Conservation (phyloP, 2,113 vertebrate species). For the Rousettus leschenaultii region DNA sequence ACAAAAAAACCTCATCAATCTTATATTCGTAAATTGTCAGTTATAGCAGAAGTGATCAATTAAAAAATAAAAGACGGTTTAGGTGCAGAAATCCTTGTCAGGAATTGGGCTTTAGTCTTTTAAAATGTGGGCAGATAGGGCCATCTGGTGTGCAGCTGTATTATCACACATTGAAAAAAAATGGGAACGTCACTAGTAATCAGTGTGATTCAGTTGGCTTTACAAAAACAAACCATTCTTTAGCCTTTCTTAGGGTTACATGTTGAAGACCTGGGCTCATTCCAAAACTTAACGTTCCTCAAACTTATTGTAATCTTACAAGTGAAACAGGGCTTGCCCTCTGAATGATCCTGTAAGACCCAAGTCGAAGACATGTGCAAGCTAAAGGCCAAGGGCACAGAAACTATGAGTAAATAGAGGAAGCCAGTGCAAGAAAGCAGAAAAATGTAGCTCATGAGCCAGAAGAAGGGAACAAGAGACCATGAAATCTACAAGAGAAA, state of each 20-base stretch:
- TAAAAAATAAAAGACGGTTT: not conserved
- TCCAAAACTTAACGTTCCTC: not conserved
- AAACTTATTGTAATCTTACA: not conserved
- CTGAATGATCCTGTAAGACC: not conserved
- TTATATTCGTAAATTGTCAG: not conserved
- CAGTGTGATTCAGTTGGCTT: not conserved
- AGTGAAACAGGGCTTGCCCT: not conserved
- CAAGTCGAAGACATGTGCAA: not conserved
- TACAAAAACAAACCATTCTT: not conserved
- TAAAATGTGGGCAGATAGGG: not conserved
- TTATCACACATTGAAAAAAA: not conserved
- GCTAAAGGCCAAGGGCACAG: not conserved
- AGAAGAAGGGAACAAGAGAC: not conserved
- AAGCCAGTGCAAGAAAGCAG: not conserved
- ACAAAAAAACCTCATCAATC: not conserved
- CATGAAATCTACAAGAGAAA: not conserved
- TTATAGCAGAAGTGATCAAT: not conserved
- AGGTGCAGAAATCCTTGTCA: not conserved
- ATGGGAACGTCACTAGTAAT: not conserved
- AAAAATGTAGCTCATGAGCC: not conserved
- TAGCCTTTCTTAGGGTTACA: not conserved
- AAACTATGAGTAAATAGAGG: not conserved
- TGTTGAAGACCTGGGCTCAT: not conserved
- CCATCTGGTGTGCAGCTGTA: constrained; percentile 59
- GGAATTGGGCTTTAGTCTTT: not conserved